Conservation (phyloP, 2,797 vertebrate genomes). For the Hydrophis major region DNA sequence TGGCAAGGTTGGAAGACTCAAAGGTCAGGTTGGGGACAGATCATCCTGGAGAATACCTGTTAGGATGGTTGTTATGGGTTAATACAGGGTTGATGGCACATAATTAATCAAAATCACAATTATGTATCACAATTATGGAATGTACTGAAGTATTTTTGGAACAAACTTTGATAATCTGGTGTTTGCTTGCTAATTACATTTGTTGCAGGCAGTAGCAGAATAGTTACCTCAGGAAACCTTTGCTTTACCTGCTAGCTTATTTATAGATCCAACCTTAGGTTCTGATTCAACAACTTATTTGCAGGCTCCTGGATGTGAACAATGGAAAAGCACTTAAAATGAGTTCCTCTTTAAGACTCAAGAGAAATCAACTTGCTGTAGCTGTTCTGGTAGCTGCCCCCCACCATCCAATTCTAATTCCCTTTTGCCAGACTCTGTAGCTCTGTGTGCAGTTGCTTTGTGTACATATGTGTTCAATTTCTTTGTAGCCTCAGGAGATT, state of each 20-base stretch:
- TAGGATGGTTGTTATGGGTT: background rate
- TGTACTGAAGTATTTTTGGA: background rate
- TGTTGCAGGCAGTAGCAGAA: background rate
- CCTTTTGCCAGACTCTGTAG: background rate
- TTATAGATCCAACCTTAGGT: background rate
- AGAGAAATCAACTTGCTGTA: background rate
- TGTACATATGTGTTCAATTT: background rate
- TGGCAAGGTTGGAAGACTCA: background rate
- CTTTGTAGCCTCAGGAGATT: background rate
- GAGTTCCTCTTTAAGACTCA: background rate
- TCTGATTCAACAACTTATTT: background rate
- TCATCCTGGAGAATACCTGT: background rate
- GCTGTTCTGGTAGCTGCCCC: background rate
- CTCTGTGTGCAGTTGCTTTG: background rate
- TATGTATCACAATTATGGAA: background rate
- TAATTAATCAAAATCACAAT: background rate
- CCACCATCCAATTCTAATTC: background rate
- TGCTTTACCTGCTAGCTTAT: background rate
- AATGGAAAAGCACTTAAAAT: background rate
- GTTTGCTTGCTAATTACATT: background rate
- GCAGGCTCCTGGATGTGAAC: background rate
- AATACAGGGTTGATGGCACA: background rate
- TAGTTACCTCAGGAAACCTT: conserved; percentile 3
- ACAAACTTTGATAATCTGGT: background rate
- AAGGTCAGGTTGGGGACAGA: background rate